Base-by-base conservation (phyloP, 2,888 invertebrate species). In the Brenthis ino region DNA sequence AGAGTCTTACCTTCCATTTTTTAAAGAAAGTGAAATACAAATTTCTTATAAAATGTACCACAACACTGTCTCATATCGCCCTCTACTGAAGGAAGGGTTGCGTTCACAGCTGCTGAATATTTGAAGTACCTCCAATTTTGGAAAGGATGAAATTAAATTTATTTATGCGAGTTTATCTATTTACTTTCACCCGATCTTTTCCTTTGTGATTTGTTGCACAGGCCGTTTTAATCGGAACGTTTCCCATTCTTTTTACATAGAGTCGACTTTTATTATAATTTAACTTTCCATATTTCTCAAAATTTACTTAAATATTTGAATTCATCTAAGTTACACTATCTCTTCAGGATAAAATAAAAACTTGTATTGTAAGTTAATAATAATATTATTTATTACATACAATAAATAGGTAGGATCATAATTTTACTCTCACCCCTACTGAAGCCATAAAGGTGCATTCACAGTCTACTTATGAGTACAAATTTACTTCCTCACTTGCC, bases 71-170 rank as follows among this genome's bases (percentile, higher is more conserved):
- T 67, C 79, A 82, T 85, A 85, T 85, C 85, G 81, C 87, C 87
- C 86, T 87, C 83, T 83, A 85, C 86, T 84, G 84, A 82, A 86
- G 85, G 86, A 92, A 92, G 91, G 92, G 91, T 91, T 91, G 87
- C 85, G 86, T 89, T 91, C 91, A 89, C 88, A 88, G 89, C 88
- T 89, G 82, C 85, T 93, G 91, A 92, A 92, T 93, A 91, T 92
- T 93, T 92, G 87, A 92, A 89, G 84, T 84, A 84, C 81, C 88
- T 86, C 85, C 89, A 91, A 91, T 90, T 91, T 90, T 86, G 83
- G 84, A 85, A 85, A 86, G 88, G 84, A 83, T 87, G 82, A 91
- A 92, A 92, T 91, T 91, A 91, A 93, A 93, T 91, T 89, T 91
- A 91, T 92, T 90, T 89, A 90, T 86, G 84, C 85, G 82, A 83